Evolutionary conservation across 2,888 invertebrate genomes (phyloP), one percentile per base, ranked within the genome.

Genomic region (Dinocampus coccinellae): DNA sequence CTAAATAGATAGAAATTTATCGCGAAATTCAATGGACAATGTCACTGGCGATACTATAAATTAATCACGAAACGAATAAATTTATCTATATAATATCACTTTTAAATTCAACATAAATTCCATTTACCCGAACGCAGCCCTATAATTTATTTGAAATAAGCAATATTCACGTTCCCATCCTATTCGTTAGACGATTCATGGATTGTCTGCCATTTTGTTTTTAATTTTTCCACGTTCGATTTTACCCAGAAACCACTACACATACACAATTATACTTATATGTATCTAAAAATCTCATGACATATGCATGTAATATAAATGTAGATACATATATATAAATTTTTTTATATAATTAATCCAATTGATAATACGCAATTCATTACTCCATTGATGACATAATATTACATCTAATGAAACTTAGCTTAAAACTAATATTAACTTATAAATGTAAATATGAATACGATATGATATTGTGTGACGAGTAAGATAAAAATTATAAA

Each of bases 181-280:
- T 69, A 57, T 66, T 58, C 58, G 36, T 39, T 57, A 70, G 52
- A 62, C 24, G 22, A 24, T 66, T 68, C 62, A 34, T 65, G 22
- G 4, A 7, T 16, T 9, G 58, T 26, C 76, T 70, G 81, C 82
- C 84, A 83, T 82, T 78, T 82, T 84, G 80, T 79, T 78, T 80
- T 77, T n/a, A 47, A 47, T 7, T 16, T 20, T 16, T 47, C 69
- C 69, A 75, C 70, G 68, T 66, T 70, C 75, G 76, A 83, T 76
- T 82, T 74, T 83, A 83, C 84, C 82, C 84, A 82, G 73, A 78
- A 82, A 79, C 79, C 82, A 77, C 66, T 69, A 70, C 62, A 55
- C 55, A n/a, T 29, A 26, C 9, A 53, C 61, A 69, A 13, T 47
- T 68, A 34, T 36, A 62, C 52, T 34, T 22, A 34, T 22, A 36